These are phyloP conservation scores for Manis pentadactyla DNA, from an alignment of 2,797 vertebrate species.

Conservation along the genomic window DNA sequence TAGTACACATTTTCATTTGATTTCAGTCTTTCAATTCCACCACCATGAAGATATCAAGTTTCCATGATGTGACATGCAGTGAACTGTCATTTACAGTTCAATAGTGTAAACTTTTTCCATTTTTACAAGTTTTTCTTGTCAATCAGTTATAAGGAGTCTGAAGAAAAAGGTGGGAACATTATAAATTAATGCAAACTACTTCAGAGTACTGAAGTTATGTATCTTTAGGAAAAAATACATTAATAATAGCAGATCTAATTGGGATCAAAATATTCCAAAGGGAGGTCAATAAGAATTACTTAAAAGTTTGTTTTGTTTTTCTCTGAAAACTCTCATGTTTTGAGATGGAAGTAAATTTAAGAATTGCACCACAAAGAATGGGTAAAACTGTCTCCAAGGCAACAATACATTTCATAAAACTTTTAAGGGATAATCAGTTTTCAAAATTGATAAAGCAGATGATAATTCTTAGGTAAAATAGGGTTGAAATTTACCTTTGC, in stretches of 20 bases:
- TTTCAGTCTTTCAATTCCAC: conserved; percentile 72
- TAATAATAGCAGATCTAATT: not conserved
- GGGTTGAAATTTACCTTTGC: conserved; percentile 9
- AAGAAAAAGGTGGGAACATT: conserved; percentile 11
- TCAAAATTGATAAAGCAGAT: not conserved
- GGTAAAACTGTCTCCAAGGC: not conserved
- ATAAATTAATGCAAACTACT: conserved; percentile 22
- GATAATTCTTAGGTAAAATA: not conserved
- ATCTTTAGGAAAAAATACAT: conserved; percentile 47
- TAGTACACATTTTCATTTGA: conserved; percentile 62
- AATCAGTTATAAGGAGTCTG: conserved; percentile 54
- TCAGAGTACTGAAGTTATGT: not conserved
- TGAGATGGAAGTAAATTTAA: not conserved
- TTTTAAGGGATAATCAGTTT: not conserved
- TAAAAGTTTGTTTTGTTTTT: not conserved
- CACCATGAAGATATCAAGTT: conserved; percentile 63
- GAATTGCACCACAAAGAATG: not conserved
- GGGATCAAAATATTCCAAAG: not conserved
- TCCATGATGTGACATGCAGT: conserved; percentile 77
- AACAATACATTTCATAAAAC: not conserved
- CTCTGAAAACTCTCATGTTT: not conserved
- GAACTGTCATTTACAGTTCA: conserved; percentile 82
- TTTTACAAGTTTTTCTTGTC: conserved; percentile 60
- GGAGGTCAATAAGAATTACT: not conserved
- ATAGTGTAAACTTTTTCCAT: conserved; percentile 77